Percentiles rank a stretch among this genome's conserved stretches.
These are phyloP conservation scores for Drosophila tani DNA, from an alignment of 1,140 invertebrate species.

Conservation along the genomic window DNA sequence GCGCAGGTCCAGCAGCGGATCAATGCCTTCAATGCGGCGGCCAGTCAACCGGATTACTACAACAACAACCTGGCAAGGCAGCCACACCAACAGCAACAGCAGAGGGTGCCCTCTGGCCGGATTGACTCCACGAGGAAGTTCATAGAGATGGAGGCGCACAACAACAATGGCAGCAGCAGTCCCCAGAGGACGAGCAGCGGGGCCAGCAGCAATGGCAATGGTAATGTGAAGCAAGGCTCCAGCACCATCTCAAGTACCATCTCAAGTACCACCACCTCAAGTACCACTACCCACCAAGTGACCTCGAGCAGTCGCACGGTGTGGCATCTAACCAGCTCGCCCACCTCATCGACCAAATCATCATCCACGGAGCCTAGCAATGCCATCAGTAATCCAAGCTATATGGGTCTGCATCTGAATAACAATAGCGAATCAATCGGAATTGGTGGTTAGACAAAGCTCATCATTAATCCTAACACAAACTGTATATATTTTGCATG, in stretches of 20 bases:
- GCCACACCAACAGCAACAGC: conserved; percentile 48
- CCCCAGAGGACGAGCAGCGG: conserved; percentile 43
- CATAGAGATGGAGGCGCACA: conserved; percentile 75
- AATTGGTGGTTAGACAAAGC: conserved; percentile 70
- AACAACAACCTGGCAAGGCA: conserved; percentile 53
- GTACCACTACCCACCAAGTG: conserved; percentile 41
- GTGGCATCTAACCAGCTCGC: conserved; percentile 80
- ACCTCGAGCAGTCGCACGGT: conserved; percentile 78
- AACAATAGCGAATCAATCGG: conserved; percentile 79
- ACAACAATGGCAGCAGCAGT: conserved; percentile 21
- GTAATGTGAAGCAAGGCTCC: conserved; percentile 60
- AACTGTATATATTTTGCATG: conserved; percentile 12
- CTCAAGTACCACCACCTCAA: conserved; percentile 13
- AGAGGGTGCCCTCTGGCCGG: conserved; percentile 62
- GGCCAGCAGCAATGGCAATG: conserved; percentile 79
- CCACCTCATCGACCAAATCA: conserved; percentile 76
- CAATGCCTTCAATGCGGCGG: conserved; percentile 80
- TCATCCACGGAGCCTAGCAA: conserved; percentile 67
- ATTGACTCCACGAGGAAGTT: conserved; percentile 73
- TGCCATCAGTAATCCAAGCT: conserved; percentile 85
- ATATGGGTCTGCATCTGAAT: conserved; percentile 82
- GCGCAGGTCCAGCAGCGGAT: conserved; percentile 81
- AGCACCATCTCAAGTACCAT: conserved; percentile 37
- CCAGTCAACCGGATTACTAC: conserved; percentile 64
- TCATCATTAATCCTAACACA: conserved; percentile 47